Evolutionary conservation across 1,140 invertebrate species (phyloP).

Genomic region (Teleopsis dalmanni): DNA sequence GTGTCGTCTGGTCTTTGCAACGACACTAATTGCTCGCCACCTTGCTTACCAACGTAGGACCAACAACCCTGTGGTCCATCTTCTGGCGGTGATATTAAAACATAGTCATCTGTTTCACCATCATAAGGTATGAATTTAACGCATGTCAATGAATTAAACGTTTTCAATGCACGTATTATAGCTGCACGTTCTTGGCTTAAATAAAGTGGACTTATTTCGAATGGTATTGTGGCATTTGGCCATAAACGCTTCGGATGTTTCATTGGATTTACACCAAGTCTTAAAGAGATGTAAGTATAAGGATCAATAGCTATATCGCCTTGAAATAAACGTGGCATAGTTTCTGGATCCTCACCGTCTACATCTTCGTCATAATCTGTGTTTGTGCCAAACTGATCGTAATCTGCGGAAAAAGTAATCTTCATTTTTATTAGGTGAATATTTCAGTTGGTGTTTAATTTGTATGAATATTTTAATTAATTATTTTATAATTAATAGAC

Average conservation of each 20-base stretch:
- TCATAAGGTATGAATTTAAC: conserved; percentile 59
- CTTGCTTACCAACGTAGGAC: conserved; percentile 66
- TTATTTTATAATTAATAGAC: no score
- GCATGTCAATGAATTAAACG: conserved; percentile 65
- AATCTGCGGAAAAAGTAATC: conserved; percentile 22
- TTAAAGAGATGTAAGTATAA: conserved; percentile 49
- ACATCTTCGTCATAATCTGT: conserved; percentile 29
- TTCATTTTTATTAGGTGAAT: neutral
- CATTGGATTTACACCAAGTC: conserved; percentile 58
- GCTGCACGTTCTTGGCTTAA: conserved; percentile 45
- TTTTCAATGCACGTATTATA: conserved; percentile 55
- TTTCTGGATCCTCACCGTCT: conserved; percentile 54
- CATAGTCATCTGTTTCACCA: conserved; percentile 60
- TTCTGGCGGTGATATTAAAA: conserved; percentile 60
- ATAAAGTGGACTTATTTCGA: conserved; percentile 57
- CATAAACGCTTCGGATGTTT: conserved; percentile 51
- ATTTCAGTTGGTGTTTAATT: neutral
- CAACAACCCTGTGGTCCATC: conserved; percentile 68
- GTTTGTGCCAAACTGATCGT: conserved; percentile 28
- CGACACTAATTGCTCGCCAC: conserved; percentile 45
- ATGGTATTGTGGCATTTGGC: conserved; percentile 63
- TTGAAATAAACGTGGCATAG: conserved; percentile 58
- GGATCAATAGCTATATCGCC: conserved; percentile 58
- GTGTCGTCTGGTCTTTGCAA: conserved; percentile 53
- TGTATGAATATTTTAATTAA: no score